Evolutionary conservation across 2,113 vertebrate genomes (phyloP).

Genomic region (Onychostruthus taczanowskii): DNA sequence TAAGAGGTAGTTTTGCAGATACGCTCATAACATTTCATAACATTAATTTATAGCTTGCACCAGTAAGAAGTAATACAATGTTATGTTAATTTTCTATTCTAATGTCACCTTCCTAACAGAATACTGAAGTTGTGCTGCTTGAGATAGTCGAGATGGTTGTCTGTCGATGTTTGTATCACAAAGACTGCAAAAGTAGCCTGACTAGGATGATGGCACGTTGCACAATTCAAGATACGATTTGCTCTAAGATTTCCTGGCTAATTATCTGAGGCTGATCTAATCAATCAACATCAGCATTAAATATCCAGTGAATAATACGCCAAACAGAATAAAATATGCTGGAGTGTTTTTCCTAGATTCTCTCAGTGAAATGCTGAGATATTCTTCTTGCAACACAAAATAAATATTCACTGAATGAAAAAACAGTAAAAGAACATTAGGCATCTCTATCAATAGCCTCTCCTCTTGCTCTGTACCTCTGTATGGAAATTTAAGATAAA

Average conservation of each 20-base stretch:
- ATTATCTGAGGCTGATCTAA: slow-evolving; percentile 29
- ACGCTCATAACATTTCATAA: slow-evolving; percentile 70
- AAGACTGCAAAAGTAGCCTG: slow-evolving; percentile 40
- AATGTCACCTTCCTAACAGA: slow-evolving; percentile 18
- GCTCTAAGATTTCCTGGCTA: slow-evolving; percentile 33
- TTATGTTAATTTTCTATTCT: slow-evolving; percentile 62
- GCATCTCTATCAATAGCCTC: not conserved
- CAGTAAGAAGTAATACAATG: slow-evolving; percentile 52
- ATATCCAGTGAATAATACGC: not conserved
- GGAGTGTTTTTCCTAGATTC: not conserved
- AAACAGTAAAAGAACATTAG: not conserved
- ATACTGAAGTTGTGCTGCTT: slow-evolving; percentile 11
- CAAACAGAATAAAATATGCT: not conserved
- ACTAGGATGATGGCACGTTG: not conserved
- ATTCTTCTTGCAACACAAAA: not conserved
- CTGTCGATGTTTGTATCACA: slow-evolving; percentile 9
- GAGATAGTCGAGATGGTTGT: not conserved
- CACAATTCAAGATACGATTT: not conserved
- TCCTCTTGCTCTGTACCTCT: not conserved
- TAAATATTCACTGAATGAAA: not conserved
- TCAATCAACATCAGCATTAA: slow-evolving; percentile 24
- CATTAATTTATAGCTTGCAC: slow-evolving; percentile 63
- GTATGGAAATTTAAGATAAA: slow-evolving; percentile 22
- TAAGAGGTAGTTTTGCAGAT: slow-evolving; percentile 63
- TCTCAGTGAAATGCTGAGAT: not conserved